phyloP scores from a whole-genome alignment of 2,113 vertebrate genomes.

The Epinephelus lanceolatus region DNA sequence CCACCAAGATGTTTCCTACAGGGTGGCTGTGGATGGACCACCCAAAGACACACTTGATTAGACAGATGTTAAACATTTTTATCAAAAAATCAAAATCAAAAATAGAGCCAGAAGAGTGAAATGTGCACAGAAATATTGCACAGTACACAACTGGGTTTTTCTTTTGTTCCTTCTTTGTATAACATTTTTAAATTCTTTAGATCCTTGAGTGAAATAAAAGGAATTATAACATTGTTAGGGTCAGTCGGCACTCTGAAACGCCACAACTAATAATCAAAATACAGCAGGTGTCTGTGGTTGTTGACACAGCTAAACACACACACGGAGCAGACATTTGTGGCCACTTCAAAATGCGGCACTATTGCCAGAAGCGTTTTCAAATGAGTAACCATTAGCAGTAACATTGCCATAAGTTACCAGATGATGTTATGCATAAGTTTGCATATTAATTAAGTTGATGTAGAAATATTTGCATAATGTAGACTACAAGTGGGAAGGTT shows the following conservation, averaged over 20 bases:
- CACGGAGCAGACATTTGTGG: not conserved
- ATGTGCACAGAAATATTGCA: too few species aligned
- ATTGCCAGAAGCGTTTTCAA: not conserved
- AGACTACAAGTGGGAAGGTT: not conserved
- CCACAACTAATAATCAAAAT: not conserved
- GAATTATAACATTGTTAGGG: not conserved
- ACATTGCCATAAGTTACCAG: not conserved
- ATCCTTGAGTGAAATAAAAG: not conserved
- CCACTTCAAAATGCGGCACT: not conserved
- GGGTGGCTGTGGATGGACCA: too few species aligned
- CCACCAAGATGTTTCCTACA: too few species aligned
- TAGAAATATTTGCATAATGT: not conserved
- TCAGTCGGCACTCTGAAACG: not conserved
- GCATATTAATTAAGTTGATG: not conserved
- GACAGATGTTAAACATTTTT: too few species aligned
- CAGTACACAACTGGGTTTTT: too few species aligned
- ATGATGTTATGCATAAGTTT: constrained; percentile 11
- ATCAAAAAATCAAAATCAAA: too few species aligned
- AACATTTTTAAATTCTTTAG: too few species aligned
- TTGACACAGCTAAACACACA: not conserved
- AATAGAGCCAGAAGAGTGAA: too few species aligned
- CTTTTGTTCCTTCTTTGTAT: too few species aligned
- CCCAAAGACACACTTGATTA: too few species aligned
- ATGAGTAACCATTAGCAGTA: not conserved
- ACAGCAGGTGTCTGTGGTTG: constrained; percentile 10